phyloP scores from a whole-genome alignment of 2,113 vertebrate species.

The Nanorana parkeri region DNA sequence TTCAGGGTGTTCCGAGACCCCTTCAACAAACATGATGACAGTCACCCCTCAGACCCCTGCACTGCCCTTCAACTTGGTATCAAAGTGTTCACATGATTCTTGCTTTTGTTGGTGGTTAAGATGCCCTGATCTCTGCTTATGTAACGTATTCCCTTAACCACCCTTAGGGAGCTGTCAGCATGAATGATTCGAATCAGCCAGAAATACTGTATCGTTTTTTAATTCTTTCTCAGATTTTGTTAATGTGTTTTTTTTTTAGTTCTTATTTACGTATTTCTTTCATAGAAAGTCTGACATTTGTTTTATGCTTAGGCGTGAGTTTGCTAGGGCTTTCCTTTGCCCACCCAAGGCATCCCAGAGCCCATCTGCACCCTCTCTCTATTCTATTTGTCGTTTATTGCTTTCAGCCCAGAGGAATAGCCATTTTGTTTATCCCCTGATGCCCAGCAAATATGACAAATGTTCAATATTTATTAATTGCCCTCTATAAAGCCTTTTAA shows the following conservation, averaged over 20 bases:
- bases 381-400: constrained; percentile 36
- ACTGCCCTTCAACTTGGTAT: constrained; percentile 8
- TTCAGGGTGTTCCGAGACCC: not conserved
- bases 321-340: constrained; percentile 7
- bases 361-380: constrained; percentile 15
- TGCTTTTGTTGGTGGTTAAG: not conserved
- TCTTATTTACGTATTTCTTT: not conserved
- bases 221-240: constrained; percentile 2
- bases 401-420: constrained; percentile 37
- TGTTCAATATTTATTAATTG: constrained; percentile 73
- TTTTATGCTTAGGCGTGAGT: not conserved
- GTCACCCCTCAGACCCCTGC: not conserved
- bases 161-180: constrained; percentile 16
- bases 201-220: not conserved
- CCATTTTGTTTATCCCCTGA: constrained; percentile 44
- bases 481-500: constrained; percentile 69
- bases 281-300: constrained; percentile 5
- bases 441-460: constrained; percentile 64
- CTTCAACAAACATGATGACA: constrained; percentile 37
- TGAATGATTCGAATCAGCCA: constrained; percentile 4
- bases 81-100: not conserved
- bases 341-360: constrained; percentile 14
- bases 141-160: not conserved
- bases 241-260: not conserved
- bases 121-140: not conserved